Conservation (phyloP, 2,113 vertebrate genomes). For the Casuarius casuarius region DNA sequence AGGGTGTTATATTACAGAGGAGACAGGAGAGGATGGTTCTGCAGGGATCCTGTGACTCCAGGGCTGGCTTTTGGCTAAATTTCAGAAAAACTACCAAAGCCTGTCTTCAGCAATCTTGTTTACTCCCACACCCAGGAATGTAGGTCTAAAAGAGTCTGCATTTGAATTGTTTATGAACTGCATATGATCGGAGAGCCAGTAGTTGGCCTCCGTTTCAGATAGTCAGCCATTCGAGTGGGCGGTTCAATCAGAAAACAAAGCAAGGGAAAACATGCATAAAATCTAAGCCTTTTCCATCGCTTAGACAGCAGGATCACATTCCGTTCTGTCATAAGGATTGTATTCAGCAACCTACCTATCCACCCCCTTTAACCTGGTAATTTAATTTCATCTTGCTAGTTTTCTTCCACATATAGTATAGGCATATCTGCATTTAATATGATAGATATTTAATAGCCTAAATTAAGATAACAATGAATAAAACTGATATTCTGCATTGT, state of each 20-base stretch:
- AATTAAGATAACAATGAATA: background rate
- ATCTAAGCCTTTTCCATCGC: background rate
- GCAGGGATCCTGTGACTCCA: background rate
- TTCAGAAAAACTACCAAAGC: constrained; percentile 7
- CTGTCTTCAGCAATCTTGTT: constrained; percentile 4
- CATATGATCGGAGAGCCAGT: background rate
- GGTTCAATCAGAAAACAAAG: background rate
- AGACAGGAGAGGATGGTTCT: background rate
- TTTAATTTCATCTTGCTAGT: background rate
- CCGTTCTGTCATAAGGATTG: background rate
- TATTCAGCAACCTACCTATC: background rate
- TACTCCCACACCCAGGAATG: background rate
- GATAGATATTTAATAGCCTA: background rate
- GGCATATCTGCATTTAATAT: background rate
- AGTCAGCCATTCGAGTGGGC: background rate
- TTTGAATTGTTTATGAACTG: background rate
- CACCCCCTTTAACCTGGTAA: background rate
- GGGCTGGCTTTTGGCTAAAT: background rate
- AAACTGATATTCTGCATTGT: background rate
- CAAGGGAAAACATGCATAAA: background rate
- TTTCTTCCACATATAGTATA: background rate
- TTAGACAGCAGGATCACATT: background rate
- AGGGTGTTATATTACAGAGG: background rate
- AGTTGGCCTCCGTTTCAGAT: background rate
- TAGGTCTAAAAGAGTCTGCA: background rate